Base-by-base conservation (phyloP, 2,888 invertebrate genomes). In the Tinea semifulvella region DNA sequence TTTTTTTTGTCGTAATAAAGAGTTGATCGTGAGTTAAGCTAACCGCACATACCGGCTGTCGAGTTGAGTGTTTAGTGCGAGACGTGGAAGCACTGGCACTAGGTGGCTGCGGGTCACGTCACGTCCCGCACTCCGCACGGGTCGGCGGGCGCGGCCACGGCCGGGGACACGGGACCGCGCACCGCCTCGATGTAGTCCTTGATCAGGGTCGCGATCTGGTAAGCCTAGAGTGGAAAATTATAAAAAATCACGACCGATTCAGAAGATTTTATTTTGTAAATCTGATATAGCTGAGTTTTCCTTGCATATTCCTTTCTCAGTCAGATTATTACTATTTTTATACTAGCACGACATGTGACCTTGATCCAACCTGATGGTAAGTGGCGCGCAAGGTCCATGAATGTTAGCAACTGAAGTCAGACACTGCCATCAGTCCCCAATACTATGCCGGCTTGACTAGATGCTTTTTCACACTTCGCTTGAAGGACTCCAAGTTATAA, bases 131-230 rank as follows among this genome's bases (percentile, higher is more conserved):
- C 31, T 40, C 52, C 55, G 50, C 53, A 52, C 53, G 63, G 52
- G 50, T 55, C 56, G 45, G 60, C 58, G 45, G 61, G 56, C 49
- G 51, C 47, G 42, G 61, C 50, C 57, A 65, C 74, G 8, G 76
- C 76, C 45, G 80, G 77, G 43, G 68, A 72, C 60, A 80, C 80
- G 11, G 80, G 80, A 58, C 80, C 80, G 60, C 80, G 80, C 39
- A 79, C 79, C 49, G 80, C 80, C 55, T 80, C 80, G 52, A 80
- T 80, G 73, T 96, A 96, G 73, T 96, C 96, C 63, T 92, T 89
- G 57, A 96, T 94, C 50, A 96, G 84, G 47, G 93, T 94, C 47
- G 94, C 93, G 63, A 96, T 95, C 80, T 96, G 95, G 77, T 93
- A 92, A 48, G 95, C 95, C 91, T 96, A 76, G 3, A 55, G 46